phyloP scores from a whole-genome alignment of 1,140 invertebrate species.

The Steinernema khuongi region DNA sequence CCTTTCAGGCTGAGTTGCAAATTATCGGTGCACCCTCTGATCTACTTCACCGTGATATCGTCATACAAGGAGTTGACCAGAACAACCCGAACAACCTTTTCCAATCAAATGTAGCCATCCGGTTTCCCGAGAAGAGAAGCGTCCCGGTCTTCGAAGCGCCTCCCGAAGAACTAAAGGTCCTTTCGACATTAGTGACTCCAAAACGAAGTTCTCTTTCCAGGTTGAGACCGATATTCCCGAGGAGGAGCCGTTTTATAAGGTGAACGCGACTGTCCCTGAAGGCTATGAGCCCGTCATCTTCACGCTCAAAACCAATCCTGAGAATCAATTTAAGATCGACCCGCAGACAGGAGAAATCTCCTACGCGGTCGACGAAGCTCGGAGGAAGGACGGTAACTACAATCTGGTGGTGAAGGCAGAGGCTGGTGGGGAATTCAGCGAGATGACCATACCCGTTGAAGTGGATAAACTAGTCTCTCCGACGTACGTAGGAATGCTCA shows the following conservation, averaged over 20 bases:
- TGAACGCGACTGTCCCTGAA: constrained; percentile 2
- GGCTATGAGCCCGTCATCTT: constrained; percentile 14
- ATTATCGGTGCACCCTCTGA: neutral
- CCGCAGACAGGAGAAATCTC: constrained; percentile 23
- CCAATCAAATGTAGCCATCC: constrained; percentile 22
- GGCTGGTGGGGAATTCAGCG: neutral
- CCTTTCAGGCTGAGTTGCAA: constrained; percentile 26
- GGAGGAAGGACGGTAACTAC: neutral
- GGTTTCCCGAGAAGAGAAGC: constrained; percentile 25
- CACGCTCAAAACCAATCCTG: constrained; percentile 24
- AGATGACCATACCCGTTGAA: constrained; percentile 7
- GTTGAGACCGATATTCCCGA: constrained; percentile 10
- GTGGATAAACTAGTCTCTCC: constrained; percentile 16
- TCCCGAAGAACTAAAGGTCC: neutral
- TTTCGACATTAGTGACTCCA: constrained; percentile 7
- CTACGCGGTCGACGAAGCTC: neutral
- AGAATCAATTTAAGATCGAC: constrained; percentile 25
- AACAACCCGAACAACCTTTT: constrained; percentile 28
- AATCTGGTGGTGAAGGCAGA: neutral
- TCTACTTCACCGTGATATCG: neutral
- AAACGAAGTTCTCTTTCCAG: constrained; percentile 19
- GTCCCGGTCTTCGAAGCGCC: constrained; percentile 11
- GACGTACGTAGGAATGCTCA: neutral
- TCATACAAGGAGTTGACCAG: constrained; percentile 23
- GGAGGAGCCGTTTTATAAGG: neutral